Evolutionary conservation across 2,888 invertebrate species (phyloP).

Genomic region (Cataglyphis rosenhaueri): DNA sequence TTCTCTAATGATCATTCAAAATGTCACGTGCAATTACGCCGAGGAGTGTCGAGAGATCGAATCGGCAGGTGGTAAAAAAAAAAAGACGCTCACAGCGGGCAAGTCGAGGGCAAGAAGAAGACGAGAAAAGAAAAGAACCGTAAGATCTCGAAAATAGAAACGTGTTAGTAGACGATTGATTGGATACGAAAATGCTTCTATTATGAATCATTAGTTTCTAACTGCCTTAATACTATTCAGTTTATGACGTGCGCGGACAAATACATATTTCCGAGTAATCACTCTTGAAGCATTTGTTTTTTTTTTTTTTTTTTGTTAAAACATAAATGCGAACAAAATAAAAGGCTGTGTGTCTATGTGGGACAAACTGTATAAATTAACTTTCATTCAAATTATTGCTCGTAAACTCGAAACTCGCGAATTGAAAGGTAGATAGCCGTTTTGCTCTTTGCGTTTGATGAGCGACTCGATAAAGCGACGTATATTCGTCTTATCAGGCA

Average conservation of each 20-base stretch:
- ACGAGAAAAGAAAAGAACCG: neutral
- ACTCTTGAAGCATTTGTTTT: neutral
- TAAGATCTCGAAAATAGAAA: conserved; percentile 34
- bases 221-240: conserved; percentile 25
- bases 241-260: conserved; percentile 34
- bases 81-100: conserved; percentile 11
- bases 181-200: conserved; percentile 27
- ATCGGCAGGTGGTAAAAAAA: conserved; percentile 11
- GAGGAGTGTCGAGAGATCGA: conserved; percentile 20
- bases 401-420: neutral
- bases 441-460: neutral
- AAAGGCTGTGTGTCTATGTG: neutral
- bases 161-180: conserved; percentile 28
- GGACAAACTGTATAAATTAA: conserved; percentile 1
- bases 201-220: conserved; percentile 57
- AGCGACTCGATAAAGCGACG: conserved; percentile 21
- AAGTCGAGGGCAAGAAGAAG: conserved; percentile 2
- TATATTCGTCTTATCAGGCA: conserved; percentile 11
- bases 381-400: conserved; percentile 19
- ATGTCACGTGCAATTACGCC: conserved; percentile 63
- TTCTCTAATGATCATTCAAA: conserved; percentile 50
- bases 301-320: neutral
- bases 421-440: neutral
- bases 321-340: conserved; percentile 23
- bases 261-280: conserved; percentile 45